phyloP scores from a whole-genome alignment of 2,113 vertebrate species.

The Oryzias woworae region DNA sequence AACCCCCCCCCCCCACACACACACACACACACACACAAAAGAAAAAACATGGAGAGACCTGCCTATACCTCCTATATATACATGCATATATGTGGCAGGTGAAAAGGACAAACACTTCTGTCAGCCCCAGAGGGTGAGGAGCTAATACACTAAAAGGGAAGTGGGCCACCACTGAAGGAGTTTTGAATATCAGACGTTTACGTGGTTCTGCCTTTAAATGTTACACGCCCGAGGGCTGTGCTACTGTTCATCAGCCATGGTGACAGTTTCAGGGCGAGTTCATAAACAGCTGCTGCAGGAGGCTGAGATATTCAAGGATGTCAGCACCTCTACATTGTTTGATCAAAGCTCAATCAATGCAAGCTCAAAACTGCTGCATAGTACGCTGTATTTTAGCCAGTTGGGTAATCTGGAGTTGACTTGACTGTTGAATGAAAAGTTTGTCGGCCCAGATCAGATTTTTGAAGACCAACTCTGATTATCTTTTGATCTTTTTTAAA shows the following conservation, averaged over 20 bases:
- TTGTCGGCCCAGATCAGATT: neutral
- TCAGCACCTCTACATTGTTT: constrained; percentile 45
- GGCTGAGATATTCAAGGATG: constrained; percentile 44
- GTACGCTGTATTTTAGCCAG: constrained; percentile 38
- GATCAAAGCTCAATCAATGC: constrained; percentile 57
- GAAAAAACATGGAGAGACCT: constrained; percentile 37
- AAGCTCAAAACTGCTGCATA: constrained; percentile 14
- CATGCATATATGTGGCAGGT: constrained; percentile 17
- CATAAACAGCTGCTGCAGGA: constrained; percentile 49
- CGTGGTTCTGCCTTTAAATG: constrained; percentile 16
- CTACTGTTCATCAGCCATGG: constrained; percentile 40
- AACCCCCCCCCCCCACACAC: neutral
- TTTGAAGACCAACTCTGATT: no score
- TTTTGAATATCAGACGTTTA: constrained; percentile 21
- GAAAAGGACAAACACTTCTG: constrained; percentile 6
- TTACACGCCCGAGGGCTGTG: constrained; percentile 15
- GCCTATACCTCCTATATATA: neutral
- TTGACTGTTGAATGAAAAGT: constrained; percentile 39
- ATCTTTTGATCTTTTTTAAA: no score
- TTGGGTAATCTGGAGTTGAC: constrained; percentile 38
- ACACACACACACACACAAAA: constrained; percentile 5
- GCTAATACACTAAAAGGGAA: neutral
- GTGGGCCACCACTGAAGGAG: constrained; percentile 7
- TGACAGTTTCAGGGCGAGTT: constrained; percentile 65
- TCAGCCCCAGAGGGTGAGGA: constrained; percentile 1